Evolutionary conservation across 2,888 invertebrate species (phyloP).

Genomic region (Axea sp.): DNA sequence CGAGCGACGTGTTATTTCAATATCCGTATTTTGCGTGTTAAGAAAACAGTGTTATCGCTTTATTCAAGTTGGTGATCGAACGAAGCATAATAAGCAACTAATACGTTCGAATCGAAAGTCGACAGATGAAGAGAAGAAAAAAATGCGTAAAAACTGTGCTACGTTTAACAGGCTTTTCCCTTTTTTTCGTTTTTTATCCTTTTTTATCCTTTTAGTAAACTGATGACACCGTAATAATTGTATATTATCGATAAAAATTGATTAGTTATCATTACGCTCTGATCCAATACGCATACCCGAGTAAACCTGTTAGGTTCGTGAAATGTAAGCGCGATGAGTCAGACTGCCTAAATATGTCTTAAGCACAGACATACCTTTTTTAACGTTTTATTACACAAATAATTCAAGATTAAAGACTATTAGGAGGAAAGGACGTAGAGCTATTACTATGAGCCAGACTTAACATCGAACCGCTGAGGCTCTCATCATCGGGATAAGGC

Average conservation of each 20-base stretch:
- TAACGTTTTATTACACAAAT: constrained; percentile 66
- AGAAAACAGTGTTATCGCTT: constrained; percentile 3
- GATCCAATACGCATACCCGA: constrained; percentile 75
- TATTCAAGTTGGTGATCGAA: constrained; percentile 20
- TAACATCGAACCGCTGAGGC: constrained; percentile 95
- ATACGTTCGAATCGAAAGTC: constrained; percentile 25
- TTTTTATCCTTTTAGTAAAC: constrained; percentile 39
- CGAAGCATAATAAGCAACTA: constrained; percentile 25
- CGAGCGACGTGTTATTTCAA: constrained; percentile 17
- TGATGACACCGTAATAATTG: constrained; percentile 59
- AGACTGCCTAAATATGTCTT: constrained; percentile 54
- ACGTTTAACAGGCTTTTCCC: constrained; percentile 57
- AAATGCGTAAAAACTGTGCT: constrained; percentile 50
- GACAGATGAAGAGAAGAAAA: constrained; percentile 31
- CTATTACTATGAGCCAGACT: constrained; percentile 97
- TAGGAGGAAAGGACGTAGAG: constrained; percentile 93
- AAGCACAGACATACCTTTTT: constrained; percentile 75
- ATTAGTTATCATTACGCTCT: constrained; percentile 64
- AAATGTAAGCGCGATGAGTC: constrained; percentile 58
- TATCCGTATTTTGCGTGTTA: constrained; percentile 21
- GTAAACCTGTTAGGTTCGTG: constrained; percentile 65
- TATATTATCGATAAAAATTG: constrained; percentile 59
- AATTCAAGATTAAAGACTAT: constrained; percentile 81
- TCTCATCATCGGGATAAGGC: constrained; percentile 94
- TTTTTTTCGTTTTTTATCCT: constrained; percentile 26